Conservation (phyloP, 1,140 invertebrate genomes). For the Diachasmimorpha longicaudata region DNA sequence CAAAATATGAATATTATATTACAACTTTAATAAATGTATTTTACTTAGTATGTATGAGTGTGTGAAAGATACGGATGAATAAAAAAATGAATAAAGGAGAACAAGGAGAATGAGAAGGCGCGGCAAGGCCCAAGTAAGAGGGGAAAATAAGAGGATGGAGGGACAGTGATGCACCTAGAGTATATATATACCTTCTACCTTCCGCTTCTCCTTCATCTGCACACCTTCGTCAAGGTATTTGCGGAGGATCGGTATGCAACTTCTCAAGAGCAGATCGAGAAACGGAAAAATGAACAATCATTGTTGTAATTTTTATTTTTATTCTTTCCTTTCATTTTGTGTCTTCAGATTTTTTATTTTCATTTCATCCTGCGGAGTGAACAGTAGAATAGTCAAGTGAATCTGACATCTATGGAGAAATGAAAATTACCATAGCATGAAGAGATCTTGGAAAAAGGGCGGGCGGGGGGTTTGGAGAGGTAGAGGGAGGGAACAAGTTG, state of each 20-base stretch:
- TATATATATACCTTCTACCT: neutral
- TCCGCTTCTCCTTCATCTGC: neutral
- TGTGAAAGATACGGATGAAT: neutral
- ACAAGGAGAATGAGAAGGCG: neutral
- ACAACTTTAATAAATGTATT: conserved; percentile 8
- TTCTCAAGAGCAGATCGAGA: conserved; percentile 5
- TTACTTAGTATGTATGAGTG: neutral
- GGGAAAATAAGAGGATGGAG: neutral
- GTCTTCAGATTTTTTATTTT: too few relatives aligned
- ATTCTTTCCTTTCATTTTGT: too few relatives aligned
- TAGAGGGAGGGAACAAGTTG: neutral
- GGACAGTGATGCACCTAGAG: neutral
- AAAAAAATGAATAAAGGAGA: neutral
- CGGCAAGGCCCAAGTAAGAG: neutral
- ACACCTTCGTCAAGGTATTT: neutral
- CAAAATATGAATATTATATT: conserved; percentile 12
- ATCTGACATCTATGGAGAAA: neutral
- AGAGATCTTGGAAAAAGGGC: neutral
- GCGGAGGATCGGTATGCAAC: neutral
- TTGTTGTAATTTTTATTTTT: neutral
- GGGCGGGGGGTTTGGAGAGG: neutral
- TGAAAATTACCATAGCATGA: neutral
- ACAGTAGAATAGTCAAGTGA: too few relatives aligned
- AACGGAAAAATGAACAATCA: neutral
- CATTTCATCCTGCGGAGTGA: too few relatives aligned